Evolutionary conservation across 2,888 invertebrate genomes (phyloP).

Genomic region (Andrena bicolor): DNA sequence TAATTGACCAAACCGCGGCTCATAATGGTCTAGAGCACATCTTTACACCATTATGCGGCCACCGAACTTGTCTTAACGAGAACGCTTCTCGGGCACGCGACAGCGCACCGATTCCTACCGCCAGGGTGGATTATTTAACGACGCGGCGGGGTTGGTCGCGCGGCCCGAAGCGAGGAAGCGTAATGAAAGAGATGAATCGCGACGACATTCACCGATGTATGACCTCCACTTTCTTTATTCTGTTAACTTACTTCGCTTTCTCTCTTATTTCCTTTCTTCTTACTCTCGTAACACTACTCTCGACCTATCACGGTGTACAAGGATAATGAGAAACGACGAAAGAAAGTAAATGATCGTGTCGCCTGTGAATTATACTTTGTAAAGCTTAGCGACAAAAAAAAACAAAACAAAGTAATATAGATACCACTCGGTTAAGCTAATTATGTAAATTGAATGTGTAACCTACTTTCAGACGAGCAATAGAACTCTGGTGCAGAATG

Average conservation of each 20-base stretch:
- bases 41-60: conserved; percentile 9
- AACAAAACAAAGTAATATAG: conserved; percentile 33
- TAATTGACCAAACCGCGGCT: conserved; percentile 34
- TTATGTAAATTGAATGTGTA: conserved; percentile 84
- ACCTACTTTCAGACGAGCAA: conserved; percentile 86
- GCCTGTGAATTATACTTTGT: not conserved
- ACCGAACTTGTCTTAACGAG: not conserved
- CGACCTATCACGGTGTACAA: not conserved
- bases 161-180: not conserved
- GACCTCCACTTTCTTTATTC: conserved; percentile 65
- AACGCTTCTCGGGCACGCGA: conserved; percentile 12
- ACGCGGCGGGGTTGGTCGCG: not conserved
- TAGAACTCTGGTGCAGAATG: conserved; percentile 86
- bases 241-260: conserved; percentile 67
- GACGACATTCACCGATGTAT: conserved; percentile 8
- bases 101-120: too few relatives aligned
- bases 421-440: conserved; percentile 73
- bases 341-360: not conserved
- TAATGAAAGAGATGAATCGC: not conserved
- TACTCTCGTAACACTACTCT: conserved; percentile 45
- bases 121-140: not conserved
- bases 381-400: conserved; percentile 23
- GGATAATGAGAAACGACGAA: not conserved
- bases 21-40: conserved; percentile 11
- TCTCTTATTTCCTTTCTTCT: conserved; percentile 64